Evolutionary conservation across 2,888 invertebrate species (phyloP), one percentile per base, ranked within the genome.

Genomic region (Maniola hyperantus): DNA sequence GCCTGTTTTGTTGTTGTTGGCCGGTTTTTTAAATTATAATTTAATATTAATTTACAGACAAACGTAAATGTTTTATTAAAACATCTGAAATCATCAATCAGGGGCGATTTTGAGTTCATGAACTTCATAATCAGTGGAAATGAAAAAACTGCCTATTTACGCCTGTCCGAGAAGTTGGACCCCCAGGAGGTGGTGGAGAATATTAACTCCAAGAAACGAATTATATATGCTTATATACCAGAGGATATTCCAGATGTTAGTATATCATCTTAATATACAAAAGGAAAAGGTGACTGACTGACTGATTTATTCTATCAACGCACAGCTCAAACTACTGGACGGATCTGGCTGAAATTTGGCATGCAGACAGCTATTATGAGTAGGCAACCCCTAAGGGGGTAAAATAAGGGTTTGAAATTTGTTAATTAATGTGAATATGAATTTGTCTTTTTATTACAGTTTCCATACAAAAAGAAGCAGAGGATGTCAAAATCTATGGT

Each of bases 201-300:
- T 6, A 42, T 57, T 11, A 57, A 57, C 39, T 18, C 39, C 2
- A 18, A 11, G 8, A 39, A 20, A 5, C 15, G n/a, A 6, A 6
- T 10, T 5, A 13, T 82, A 0, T 64, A 48, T 2, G 85, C 87
- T 0, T 75, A 26, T 33, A 73, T 87, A 15, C 84, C 84, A 0
- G 66, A 77, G 0, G n/a, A 71, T 42, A 71, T 84, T 2, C 85
- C 87, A 20, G 71, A 84, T 69, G 88, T 87, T 73, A 82, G 87
- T 83, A 71, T 44, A n/a, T 42, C 5, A 11, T 42, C n/a, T n/a
- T n/a, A n/a, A n/a, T n/a, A n/a, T n/a, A n/a, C n/a, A n/a, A n/a
- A n/a, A n/a, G n/a, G n/a, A n/a, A n/a, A n/a, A n/a, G n/a, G n/a
- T n/a, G n/a, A n/a, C n/a, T n/a, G n/a, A n/a, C n/a, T n/a, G n/a